Conservation (phyloP, 2,113 vertebrate genomes). For the Eidolon helvum region DNA sequence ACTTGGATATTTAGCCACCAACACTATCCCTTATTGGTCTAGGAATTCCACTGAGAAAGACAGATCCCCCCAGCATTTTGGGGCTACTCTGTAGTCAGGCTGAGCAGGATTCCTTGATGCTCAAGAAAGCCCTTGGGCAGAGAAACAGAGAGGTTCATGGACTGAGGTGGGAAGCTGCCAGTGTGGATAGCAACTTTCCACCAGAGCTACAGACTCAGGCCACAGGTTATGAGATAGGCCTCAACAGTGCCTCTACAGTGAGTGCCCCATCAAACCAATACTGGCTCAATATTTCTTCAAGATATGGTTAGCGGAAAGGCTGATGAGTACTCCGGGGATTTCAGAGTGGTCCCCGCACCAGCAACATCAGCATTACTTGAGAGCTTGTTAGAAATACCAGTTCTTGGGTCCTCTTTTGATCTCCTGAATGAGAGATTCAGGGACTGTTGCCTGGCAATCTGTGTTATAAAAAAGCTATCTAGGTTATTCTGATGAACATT, state of each 20-base stretch:
- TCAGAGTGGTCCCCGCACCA: background rate
- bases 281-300: background rate
- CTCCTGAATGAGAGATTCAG: background rate
- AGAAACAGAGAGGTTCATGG: background rate
- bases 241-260: background rate
- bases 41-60: background rate
- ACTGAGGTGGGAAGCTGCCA: background rate
- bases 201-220: background rate
- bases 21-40: background rate
- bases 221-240: background rate
- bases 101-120: background rate
- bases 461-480: background rate
- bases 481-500: background rate
- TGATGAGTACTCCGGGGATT: background rate
- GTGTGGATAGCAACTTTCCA: background rate
- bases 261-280: background rate
- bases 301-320: background rate
- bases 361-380: background rate
- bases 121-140: background rate
- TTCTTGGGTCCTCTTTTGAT: background rate
- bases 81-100: background rate
- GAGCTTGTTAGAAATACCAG: background rate
- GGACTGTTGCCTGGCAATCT: background rate
- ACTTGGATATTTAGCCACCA: background rate
- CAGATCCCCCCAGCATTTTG: background rate